phyloP scores from a whole-genome alignment of 1,140 invertebrate genomes.

The Diprion similis region DNA sequence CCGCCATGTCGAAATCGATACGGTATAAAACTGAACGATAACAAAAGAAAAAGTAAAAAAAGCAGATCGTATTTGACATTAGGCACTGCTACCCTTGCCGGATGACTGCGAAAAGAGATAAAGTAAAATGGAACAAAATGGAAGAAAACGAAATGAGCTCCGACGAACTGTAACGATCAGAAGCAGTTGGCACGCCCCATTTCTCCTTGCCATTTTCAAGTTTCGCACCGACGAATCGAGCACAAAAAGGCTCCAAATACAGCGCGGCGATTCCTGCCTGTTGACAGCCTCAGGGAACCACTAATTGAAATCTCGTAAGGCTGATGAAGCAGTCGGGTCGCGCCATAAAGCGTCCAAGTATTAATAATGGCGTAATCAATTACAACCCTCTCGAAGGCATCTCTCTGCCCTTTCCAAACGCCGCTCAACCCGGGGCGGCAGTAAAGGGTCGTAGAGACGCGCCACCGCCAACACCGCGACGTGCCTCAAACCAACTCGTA shows the following conservation, averaged over 20 bases:
- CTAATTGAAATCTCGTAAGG: constrained; percentile 22
- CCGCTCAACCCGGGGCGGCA: constrained; percentile 27
- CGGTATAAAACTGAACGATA: too few relatives aligned
- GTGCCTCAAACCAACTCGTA: constrained; percentile 50
- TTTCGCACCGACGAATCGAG: too few relatives aligned
- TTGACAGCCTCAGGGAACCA: neutral
- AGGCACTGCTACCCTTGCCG: too few relatives aligned
- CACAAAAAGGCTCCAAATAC: neutral
- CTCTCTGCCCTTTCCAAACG: constrained; percentile 33
- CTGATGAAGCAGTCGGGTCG: constrained; percentile 20
- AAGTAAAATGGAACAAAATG: neutral
- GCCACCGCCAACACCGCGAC: constrained; percentile 36
- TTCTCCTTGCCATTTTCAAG: too few relatives aligned
- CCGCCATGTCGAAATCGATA: too few relatives aligned
- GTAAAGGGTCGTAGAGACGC: constrained; percentile 46
- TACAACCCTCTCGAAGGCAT: constrained; percentile 38
- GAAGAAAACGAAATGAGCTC: neutral
- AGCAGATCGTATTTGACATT: too few relatives aligned
- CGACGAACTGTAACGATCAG: neutral
- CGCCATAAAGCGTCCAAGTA: constrained; percentile 43
- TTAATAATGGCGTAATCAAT: constrained; percentile 54
- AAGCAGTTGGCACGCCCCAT: too few relatives aligned
- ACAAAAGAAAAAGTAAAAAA: too few relatives aligned
- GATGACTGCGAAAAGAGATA: too few relatives aligned
- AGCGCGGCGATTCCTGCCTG: neutral